These are phyloP conservation scores for Ennomos fuscantarius DNA, from an alignment of 2,888 invertebrate genomes.

Conservation along the genomic window DNA sequence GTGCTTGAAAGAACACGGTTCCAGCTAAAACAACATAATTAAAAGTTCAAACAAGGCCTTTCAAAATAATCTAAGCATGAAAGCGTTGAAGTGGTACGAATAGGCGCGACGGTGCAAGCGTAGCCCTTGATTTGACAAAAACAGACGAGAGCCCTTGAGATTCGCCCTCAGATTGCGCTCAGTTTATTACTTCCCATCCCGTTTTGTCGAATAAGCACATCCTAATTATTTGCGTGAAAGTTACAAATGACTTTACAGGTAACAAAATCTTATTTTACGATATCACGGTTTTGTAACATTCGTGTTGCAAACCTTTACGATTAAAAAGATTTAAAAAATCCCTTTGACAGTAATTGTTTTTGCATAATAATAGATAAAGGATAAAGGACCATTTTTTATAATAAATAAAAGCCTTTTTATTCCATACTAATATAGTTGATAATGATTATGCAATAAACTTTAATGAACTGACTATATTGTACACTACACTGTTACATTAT, in stretches of 20 bases:
- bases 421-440: too few relatives aligned
- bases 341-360: too few relatives aligned
- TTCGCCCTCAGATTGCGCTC: constrained; percentile 58
- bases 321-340: too few relatives aligned
- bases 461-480: too few relatives aligned
- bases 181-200: constrained; percentile 53
- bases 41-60: constrained; percentile 6
- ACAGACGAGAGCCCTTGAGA: constrained; percentile 59
- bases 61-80: constrained; percentile 22
- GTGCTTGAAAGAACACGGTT: too few relatives aligned
- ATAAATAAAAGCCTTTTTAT: too few relatives aligned
- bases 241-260: not conserved
- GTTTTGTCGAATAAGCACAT: constrained; percentile 46
- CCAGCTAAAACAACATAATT: not conserved
- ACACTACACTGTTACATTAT: too few relatives aligned
- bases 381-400: too few relatives aligned
- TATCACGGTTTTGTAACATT: too few relatives aligned
- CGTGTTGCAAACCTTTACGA: too few relatives aligned
- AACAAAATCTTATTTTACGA: not conserved
- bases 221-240: constrained; percentile 32
- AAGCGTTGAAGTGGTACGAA: constrained; percentile 21
- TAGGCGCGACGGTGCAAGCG: constrained; percentile 26
- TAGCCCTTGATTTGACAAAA: constrained; percentile 64
- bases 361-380: too few relatives aligned
- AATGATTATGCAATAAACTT: too few relatives aligned